phyloP scores from a whole-genome alignment of 2,888 invertebrate species.

The Hedya salicella region DNA sequence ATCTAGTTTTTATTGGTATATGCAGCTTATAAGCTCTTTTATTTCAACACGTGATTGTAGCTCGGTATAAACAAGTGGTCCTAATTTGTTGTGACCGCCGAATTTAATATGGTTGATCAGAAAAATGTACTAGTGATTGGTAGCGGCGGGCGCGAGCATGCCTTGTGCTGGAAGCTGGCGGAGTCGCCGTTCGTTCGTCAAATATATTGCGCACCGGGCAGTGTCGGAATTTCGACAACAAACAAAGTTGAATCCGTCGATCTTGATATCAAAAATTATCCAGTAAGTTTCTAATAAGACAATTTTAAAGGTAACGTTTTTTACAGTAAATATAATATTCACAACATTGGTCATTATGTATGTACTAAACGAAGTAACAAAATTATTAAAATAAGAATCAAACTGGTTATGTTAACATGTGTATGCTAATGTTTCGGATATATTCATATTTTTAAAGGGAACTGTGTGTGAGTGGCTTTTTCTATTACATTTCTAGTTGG shows the following conservation, averaged over 20 bases:
- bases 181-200: slow-evolving; percentile 89
- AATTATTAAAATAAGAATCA: not conserved
- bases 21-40: slow-evolving; percentile 1
- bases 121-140: slow-evolving; percentile 92
- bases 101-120: slow-evolving; percentile 65
- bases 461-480: too few species aligned
- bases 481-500: too few species aligned
- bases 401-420: slow-evolving; percentile 5
- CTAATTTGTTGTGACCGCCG: slow-evolving; percentile 37
- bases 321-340: not conserved
- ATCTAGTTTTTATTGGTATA: not conserved
- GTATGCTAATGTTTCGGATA: slow-evolving; percentile 3
- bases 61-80: slow-evolving; percentile 33
- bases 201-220: slow-evolving; percentile 95
- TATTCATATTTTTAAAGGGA: too few species aligned
- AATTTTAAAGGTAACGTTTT: not conserved
- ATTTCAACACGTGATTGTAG: slow-evolving; percentile 55
- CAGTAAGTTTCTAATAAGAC: slow-evolving; percentile 80
- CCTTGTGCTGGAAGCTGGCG: slow-evolving; percentile 96
- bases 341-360: not conserved
- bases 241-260: slow-evolving; percentile 88
- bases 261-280: slow-evolving; percentile 88
- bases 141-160: slow-evolving; percentile 97
- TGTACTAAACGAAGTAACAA: not conserved
- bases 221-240: slow-evolving; percentile 91